phyloP scores from a whole-genome alignment of 1,140 invertebrate genomes.

The Phocides pigmalion region DNA sequence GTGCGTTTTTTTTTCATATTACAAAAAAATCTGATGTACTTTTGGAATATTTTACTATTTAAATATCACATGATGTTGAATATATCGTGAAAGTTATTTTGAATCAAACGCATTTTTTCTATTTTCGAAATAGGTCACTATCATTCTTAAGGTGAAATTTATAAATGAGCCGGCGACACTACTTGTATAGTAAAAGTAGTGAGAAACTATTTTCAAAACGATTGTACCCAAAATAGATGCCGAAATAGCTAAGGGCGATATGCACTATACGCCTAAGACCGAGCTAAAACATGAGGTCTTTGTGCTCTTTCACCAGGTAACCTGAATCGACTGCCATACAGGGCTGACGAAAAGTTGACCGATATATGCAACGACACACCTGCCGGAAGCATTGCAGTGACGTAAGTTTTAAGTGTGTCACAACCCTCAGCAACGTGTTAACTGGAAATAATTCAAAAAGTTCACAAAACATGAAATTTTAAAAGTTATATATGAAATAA shows the following conservation, averaged over 20 bases:
- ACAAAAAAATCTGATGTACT: too few species aligned
- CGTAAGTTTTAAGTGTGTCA: slow-evolving; percentile 15
- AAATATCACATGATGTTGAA: too few species aligned
- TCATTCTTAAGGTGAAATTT: too few species aligned
- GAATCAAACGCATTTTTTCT: too few species aligned
- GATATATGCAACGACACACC: slow-evolving; percentile 32
- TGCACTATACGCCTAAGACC: neutral
- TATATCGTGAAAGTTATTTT: too few species aligned
- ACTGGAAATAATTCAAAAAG: neutral
- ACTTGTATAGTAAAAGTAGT: too few species aligned
- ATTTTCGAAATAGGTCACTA: too few species aligned
- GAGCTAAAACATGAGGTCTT: slow-evolving; percentile 21
- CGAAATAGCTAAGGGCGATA: slow-evolving; percentile 1
- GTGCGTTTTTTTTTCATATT: too few species aligned
- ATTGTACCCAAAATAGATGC: neutral
- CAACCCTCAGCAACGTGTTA: neutral
- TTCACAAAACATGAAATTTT: neutral
- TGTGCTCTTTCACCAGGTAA: slow-evolving; percentile 22
- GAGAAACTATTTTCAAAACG: too few species aligned
- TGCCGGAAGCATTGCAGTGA: slow-evolving; percentile 18
- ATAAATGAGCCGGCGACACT: too few species aligned
- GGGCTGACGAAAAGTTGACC: slow-evolving; percentile 30
- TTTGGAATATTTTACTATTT: too few species aligned
- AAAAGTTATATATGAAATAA: too few species aligned
- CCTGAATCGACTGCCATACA: slow-evolving; percentile 21